These are phyloP conservation scores for Brachypodius melanocephalos DNA, from an alignment of 2,113 vertebrate species.

Conservation along the genomic window DNA sequence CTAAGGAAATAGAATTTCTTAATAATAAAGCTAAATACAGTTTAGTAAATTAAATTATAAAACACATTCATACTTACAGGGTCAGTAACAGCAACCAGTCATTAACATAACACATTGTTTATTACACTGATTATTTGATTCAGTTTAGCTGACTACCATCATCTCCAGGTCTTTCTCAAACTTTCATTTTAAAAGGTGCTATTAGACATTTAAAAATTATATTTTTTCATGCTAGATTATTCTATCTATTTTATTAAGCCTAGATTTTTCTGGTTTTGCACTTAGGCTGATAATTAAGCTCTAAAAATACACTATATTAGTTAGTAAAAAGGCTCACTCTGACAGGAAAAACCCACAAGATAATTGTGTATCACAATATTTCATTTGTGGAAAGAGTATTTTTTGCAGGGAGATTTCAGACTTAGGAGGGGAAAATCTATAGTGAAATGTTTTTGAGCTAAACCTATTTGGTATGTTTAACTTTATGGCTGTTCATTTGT, in stretches of 20 bases:
- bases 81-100: not conserved
- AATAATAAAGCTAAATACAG: not conserved
- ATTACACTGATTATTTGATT: not conserved
- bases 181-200: not conserved
- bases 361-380: not conserved
- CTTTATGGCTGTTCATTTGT: not conserved
- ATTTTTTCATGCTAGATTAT: not conserved
- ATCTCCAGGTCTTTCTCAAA: not conserved
- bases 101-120: not conserved
- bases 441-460: not conserved
- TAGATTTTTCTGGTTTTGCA: not conserved
- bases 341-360: not conserved
- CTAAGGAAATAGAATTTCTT: constrained; percentile 12
- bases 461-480: not conserved
- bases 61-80: not conserved
- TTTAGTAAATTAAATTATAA: constrained; percentile 23
- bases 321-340: not conserved
- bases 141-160: not conserved
- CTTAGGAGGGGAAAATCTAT: not conserved
- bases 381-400: not conserved
- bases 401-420: not conserved
- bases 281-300: not conserved
- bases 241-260: not conserved
- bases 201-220: not conserved
- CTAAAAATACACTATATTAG: not conserved